Evolutionary conservation across 1,140 invertebrate genomes (phyloP).

Genomic region (Euglossa dilemma): DNA sequence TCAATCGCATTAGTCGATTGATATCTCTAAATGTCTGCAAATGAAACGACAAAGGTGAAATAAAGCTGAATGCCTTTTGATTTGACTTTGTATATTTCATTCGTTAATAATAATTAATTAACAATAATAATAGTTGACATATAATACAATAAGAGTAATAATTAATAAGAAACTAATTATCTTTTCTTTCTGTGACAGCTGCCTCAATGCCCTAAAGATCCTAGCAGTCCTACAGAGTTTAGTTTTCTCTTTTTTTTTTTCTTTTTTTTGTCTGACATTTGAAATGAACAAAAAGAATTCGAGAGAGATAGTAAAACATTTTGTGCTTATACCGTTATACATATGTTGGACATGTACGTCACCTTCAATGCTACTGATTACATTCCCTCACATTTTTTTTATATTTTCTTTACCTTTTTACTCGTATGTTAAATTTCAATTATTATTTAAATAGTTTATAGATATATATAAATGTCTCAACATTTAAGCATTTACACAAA

Average conservation of each 20-base stretch:
- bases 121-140: slow-evolving; percentile 76
- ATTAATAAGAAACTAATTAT: slow-evolving; percentile 79
- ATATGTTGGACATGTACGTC: slow-evolving; percentile 49
- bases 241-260: slow-evolving; percentile 13
- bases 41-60: slow-evolving; percentile 29
- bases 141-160: slow-evolving; percentile 77
- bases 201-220: slow-evolving; percentile 81
- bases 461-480: slow-evolving; percentile 16
- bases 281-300: slow-evolving; percentile 34
- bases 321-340: slow-evolving; percentile 14
- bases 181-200: slow-evolving; percentile 81
- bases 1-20: neutral
- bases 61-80: slow-evolving; percentile 74
- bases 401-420: slow-evolving; percentile 34
- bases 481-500: slow-evolving; percentile 31
- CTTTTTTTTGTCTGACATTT: slow-evolving; percentile 52
- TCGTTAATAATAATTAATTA: slow-evolving; percentile 70
- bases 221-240: slow-evolving; percentile 82
- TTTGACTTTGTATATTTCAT: slow-evolving; percentile 75
- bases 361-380: slow-evolving; percentile 36
- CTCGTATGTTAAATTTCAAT: slow-evolving; percentile 31
- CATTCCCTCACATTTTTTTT: slow-evolving; percentile 12
- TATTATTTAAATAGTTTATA: slow-evolving; percentile 25
- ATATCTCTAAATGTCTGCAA: neutral
- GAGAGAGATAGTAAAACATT: slow-evolving; percentile 12